phyloP scores from a whole-genome alignment of 2,888 invertebrate genomes.

The Agonopterix subpropinquella region DNA sequence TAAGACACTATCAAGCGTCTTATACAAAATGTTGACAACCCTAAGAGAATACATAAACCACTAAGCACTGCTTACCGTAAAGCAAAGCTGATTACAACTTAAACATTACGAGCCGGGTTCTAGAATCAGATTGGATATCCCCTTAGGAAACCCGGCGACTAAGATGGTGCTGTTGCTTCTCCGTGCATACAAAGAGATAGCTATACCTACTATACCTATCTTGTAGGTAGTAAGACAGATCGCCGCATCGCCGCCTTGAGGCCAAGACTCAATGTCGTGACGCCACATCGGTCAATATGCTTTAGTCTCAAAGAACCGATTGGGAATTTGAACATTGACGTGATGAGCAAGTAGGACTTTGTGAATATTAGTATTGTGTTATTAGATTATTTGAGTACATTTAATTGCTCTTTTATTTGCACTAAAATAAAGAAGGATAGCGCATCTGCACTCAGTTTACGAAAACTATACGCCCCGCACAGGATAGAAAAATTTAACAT shows the following conservation, averaged over 20 bases:
- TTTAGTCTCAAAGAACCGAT: conserved; percentile 4
- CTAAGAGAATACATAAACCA: conserved; percentile 10
- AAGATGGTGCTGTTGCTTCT: background rate
- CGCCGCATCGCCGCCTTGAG: conserved; percentile 33
- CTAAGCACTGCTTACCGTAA: conserved; percentile 13
- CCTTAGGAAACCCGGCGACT: conserved; percentile 2
- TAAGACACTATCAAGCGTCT: conserved; percentile 13
- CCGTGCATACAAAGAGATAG: conserved; percentile 13
- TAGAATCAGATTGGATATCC: conserved; percentile 12
- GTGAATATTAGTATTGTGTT: too few relatives aligned
- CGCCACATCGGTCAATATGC: conserved; percentile 69
- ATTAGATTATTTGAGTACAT: too few relatives aligned
- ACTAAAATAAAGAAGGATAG: too few relatives aligned
- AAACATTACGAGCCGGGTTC: conserved; percentile 29
- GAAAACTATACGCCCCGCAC: too few relatives aligned
- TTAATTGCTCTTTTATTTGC: too few relatives aligned
- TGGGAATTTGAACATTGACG: background rate
- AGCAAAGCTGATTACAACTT: conserved; percentile 30
- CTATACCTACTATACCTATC: background rate
- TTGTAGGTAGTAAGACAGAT: conserved; percentile 14
- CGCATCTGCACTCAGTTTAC: too few relatives aligned
- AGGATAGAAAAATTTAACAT: too few relatives aligned
- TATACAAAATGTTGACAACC: background rate
- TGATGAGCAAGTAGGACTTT: too few relatives aligned
- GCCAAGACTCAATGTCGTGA: conserved; percentile 29